These are phyloP conservation scores for Pseudochromis fuscus DNA, from an alignment of 2,797 vertebrate genomes.

Conservation along the genomic window DNA sequence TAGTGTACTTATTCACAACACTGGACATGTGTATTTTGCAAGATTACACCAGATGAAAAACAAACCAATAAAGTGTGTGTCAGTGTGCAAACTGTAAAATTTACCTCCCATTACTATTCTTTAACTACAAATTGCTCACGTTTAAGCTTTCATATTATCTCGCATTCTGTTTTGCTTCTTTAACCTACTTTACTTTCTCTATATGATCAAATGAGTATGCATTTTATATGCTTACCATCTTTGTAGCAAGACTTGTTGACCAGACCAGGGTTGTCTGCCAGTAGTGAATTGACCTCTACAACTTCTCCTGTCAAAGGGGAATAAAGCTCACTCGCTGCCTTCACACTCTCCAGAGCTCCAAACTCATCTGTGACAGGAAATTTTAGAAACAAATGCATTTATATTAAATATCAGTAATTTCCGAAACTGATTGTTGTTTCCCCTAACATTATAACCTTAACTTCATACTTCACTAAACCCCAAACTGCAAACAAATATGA, in stretches of 20 bases:
- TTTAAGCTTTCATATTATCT: not conserved
- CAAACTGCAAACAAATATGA: no score
- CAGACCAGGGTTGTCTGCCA: constrained; percentile 93
- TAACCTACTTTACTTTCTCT: not conserved
- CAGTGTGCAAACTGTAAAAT: not conserved
- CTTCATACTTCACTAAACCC: no score
- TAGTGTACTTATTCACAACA: not conserved
- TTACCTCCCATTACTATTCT: not conserved
- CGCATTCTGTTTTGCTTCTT: not conserved
- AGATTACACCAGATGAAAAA: not conserved
- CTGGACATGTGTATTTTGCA: not conserved
- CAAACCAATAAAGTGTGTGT: not conserved
- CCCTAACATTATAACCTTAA: no score
- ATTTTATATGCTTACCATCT: constrained; percentile 87
- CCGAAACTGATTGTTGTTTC: no score
- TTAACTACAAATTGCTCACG: not conserved
- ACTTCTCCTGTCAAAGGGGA: constrained; percentile 96
- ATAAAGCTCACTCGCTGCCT: constrained; percentile 98
- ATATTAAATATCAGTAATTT: not conserved
- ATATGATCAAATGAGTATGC: not conserved
- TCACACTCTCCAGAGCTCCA: constrained; percentile 97
- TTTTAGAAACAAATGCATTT: constrained; percentile 8
- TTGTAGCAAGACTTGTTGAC: constrained; percentile 98
- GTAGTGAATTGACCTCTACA: constrained; percentile 89
- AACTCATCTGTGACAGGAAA: constrained; percentile 90